These are phyloP conservation scores for Remorina albescens DNA, from an alignment of 2,797 vertebrate genomes.

Conservation along the genomic window DNA sequence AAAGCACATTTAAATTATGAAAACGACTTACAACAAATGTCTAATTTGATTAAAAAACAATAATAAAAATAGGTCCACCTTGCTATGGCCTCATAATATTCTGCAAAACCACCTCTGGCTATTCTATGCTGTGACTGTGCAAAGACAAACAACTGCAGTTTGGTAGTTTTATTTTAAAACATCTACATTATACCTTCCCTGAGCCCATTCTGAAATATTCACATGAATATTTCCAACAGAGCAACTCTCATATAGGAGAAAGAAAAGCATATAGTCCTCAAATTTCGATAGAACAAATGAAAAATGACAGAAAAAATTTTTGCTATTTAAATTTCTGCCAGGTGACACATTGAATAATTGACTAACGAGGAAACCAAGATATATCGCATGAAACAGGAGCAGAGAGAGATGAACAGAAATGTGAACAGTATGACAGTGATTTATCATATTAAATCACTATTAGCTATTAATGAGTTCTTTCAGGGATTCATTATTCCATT, in stretches of 20 bases:
- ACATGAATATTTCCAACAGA: neutral
- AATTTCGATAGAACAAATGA: neutral
- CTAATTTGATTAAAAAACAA: too few relatives aligned
- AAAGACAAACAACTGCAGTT: too few relatives aligned
- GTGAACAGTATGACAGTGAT: slow-evolving; percentile 13
- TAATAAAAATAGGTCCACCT: too few relatives aligned
- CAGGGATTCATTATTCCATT: slow-evolving; percentile 32
- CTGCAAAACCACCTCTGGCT: too few relatives aligned
- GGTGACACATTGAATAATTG: neutral
- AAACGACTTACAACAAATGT: too few relatives aligned
- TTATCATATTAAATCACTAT: too few relatives aligned
- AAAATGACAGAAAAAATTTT: neutral
- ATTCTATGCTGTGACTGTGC: too few relatives aligned
- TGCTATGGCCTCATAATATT: too few relatives aligned
- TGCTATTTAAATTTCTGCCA: neutral
- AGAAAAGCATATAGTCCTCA: neutral
- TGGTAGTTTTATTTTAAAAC: neutral
- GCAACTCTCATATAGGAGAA: neutral
- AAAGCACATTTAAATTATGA: too few relatives aligned
- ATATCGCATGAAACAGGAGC: neutral
- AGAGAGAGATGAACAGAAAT: slow-evolving; percentile 1
- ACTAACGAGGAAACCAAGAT: too few relatives aligned
- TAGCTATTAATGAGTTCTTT: slow-evolving; percentile 13
- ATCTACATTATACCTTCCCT: neutral
- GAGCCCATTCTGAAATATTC: neutral